Evolutionary conservation across 2,113 vertebrate genomes (phyloP).

Genomic region (Coturnix japonica): DNA sequence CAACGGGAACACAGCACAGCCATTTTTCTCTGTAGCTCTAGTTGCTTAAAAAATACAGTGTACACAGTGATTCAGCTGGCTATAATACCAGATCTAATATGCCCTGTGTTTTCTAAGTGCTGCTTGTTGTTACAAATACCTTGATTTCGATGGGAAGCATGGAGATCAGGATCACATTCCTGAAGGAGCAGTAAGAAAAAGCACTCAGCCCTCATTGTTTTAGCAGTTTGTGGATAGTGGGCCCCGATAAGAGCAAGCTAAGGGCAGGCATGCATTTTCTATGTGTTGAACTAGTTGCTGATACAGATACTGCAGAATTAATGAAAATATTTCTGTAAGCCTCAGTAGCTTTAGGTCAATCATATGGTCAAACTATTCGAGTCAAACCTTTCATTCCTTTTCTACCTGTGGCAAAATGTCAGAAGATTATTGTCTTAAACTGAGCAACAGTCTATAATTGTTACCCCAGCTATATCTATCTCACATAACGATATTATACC

Average conservation of each 20-base stretch:
- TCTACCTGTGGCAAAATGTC: conserved; percentile 9
- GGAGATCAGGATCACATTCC: not conserved
- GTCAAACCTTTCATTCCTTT: conserved; percentile 2
- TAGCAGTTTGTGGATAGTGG: not conserved
- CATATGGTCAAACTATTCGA: not conserved
- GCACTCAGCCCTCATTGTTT: not conserved
- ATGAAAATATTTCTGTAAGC: conserved; percentile 18
- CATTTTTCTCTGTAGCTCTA: not conserved
- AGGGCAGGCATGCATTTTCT: not conserved
- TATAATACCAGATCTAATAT: not conserved
- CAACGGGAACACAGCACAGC: not conserved
- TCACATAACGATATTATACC: not conserved
- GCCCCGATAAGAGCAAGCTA: not conserved
- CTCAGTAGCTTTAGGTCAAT: conserved; percentile 5
- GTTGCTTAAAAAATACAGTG: not conserved
- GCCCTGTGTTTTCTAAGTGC: not conserved
- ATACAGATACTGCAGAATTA: not conserved
- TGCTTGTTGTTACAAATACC: not conserved
- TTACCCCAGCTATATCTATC: not conserved
- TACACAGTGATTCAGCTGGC: not conserved
- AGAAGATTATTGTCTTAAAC: not conserved
- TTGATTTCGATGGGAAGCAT: not conserved
- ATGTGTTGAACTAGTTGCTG: not conserved
- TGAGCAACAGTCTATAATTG: not conserved
- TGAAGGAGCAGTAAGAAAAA: not conserved